These are phyloP conservation scores for Accipiter cooperii DNA, from an alignment of 2,113 vertebrate genomes.

Conservation along the genomic window DNA sequence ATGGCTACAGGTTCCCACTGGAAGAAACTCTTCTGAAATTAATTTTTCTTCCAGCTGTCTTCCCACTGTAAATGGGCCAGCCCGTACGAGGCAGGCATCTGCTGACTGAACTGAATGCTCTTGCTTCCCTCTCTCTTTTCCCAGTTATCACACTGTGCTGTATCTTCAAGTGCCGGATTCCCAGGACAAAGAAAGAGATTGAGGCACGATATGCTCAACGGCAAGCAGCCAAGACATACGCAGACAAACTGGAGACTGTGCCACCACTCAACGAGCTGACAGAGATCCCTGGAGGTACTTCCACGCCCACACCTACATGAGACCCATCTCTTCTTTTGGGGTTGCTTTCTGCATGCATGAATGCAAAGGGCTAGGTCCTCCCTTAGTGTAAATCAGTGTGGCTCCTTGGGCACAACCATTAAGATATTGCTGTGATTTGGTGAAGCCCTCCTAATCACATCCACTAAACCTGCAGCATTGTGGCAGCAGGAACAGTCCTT, in stretches of 20 bases:
- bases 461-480: neutral
- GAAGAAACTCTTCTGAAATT: neutral
- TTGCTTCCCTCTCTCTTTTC: neutral
- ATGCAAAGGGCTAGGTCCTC: neutral
- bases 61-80: neutral
- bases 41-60: neutral
- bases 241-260: slow-evolving; percentile 91
- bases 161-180: slow-evolving; percentile 97
- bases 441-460: neutral
- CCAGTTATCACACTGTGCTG: slow-evolving; percentile 94
- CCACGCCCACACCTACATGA: neutral
- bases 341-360: neutral
- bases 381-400: rapidly evolving
- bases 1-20: neutral
- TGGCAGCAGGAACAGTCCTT: too few species aligned
- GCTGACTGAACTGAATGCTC: neutral
- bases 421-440: neutral
- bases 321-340: neutral
- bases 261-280: slow-evolving; percentile 90
- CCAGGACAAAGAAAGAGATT: slow-evolving; percentile 93
- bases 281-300: slow-evolving; percentile 84
- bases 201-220: slow-evolving; percentile 88
- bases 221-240: slow-evolving; percentile 88
- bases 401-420: neutral
- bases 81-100: neutral